Conservation (phyloP, 35 echinoderm and acorn worm species). For the Heliocidaris erythrogramma region DNA sequence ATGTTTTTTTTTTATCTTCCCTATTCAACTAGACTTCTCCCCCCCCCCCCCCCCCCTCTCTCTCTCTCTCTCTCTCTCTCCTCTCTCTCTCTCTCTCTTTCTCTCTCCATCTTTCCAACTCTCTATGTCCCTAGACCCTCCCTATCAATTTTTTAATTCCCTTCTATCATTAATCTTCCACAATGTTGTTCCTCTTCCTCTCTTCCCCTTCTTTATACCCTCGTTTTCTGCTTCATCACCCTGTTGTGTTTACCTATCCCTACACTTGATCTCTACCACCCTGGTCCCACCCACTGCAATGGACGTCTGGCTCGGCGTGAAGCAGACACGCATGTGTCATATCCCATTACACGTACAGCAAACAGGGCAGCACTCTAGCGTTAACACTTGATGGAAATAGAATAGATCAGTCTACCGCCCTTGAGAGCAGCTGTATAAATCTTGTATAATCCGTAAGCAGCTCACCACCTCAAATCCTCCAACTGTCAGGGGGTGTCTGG, state of each 20-base stretch:
- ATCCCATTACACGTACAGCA: not conserved
- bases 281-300: not conserved
- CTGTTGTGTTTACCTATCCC: not conserved
- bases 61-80: no score
- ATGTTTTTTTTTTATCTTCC: no score
- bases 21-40: no score
- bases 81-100: no score
- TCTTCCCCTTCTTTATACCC: not conserved
- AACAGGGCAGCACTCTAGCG: slow-evolving; percentile 7
- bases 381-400: slow-evolving; percentile 17
- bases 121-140: no score
- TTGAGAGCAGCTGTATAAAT: slow-evolving; percentile 17
- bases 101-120: no score
- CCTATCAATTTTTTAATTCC: no score
- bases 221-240: not conserved
- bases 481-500: no score
- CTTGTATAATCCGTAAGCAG: not conserved
- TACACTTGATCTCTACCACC: not conserved
- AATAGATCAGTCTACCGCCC: not conserved
- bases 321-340: not conserved
- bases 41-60: no score
- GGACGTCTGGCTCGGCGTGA: not conserved
- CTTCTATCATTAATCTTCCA: not conserved
- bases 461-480: not conserved
- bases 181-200: not conserved